These are phyloP conservation scores for Prietella phreatophila DNA, from an alignment of 2,113 vertebrate species.

Conservation along the genomic window DNA sequence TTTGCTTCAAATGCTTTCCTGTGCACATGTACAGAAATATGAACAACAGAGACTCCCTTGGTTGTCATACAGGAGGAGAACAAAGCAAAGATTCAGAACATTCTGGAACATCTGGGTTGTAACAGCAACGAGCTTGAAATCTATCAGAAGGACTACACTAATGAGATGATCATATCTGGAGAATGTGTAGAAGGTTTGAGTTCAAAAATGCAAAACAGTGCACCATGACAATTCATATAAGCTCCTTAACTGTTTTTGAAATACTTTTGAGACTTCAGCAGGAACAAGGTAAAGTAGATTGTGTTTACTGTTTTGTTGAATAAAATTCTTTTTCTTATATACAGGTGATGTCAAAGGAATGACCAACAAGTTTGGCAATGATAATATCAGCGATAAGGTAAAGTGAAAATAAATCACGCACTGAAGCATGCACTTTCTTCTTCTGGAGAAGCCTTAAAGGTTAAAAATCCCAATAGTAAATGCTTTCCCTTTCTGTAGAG, in stretches of 20 bases:
- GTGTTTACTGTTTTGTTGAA: not conserved
- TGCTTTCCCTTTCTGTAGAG: not conserved
- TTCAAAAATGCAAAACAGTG: not conserved
- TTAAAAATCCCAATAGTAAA: not conserved
- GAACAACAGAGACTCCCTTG: slow-evolving; percentile 1
- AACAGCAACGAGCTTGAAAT: slow-evolving; percentile 69
- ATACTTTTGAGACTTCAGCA: not conserved
- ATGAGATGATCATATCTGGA: slow-evolving; percentile 69
- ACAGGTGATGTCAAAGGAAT: slow-evolving; percentile 67
- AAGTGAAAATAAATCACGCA: not conserved
- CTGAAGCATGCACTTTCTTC: not conserved
- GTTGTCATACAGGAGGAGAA: slow-evolving; percentile 60
- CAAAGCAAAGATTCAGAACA: slow-evolving; percentile 59
- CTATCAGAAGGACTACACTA: slow-evolving; percentile 65
- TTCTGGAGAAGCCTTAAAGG: not conserved
- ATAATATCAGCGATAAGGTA: slow-evolving; percentile 74
- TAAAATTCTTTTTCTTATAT: slow-evolving; percentile 40
- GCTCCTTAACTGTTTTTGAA: not conserved
- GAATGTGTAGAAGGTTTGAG: slow-evolving; percentile 71
- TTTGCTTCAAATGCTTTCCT: slow-evolving; percentile 12
- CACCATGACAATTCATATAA: not conserved
- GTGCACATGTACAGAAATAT: not conserved
- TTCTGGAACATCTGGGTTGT: slow-evolving; percentile 64
- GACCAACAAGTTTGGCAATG: slow-evolving; percentile 70
- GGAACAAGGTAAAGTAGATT: not conserved